Percentiles rank a stretch among this genome's conserved stretches.
phyloP scores from a whole-genome alignment of 2,797 vertebrate species.

The Danio jaintianensis region DNA sequence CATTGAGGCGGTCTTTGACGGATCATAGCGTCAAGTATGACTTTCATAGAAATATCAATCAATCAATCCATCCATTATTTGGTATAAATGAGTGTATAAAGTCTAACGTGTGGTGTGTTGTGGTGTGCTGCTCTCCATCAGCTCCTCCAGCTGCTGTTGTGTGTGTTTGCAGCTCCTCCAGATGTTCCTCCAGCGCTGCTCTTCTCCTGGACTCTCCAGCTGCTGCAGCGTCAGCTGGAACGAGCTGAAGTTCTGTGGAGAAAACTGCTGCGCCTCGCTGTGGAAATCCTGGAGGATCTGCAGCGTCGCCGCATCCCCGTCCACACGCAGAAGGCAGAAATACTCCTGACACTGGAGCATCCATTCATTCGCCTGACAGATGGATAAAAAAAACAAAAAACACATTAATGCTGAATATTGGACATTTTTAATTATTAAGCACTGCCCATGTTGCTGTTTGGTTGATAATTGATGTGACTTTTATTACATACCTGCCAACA shows the following conservation, averaged over 20 bases:
- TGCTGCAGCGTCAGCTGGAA: conserved; percentile 76
- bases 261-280: conserved; percentile 79
- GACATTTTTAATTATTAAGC: neutral
- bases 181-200: conserved; percentile 76
- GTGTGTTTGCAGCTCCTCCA: conserved; percentile 81
- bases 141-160: conserved; percentile 76
- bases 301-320: conserved; percentile 62
- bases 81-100: too few species aligned
- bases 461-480: neutral
- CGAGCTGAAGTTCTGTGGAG: conserved; percentile 78
- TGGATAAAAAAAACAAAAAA: neutral
- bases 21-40: too few species aligned
- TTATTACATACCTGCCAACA: neutral
- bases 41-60: too few species aligned
- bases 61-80: too few species aligned
- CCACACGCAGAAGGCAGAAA: conserved; percentile 70
- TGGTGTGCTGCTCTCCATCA: conserved; percentile 28
- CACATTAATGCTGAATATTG: neutral
- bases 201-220: conserved; percentile 74
- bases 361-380: conserved; percentile 77
- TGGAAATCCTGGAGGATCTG: conserved; percentile 76
- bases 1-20: too few species aligned
- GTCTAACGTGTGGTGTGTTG: too few species aligned
- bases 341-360: conserved; percentile 78
- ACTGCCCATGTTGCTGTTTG: neutral